Evolutionary conservation across 1,140 invertebrate species (phyloP).

Genomic region (Eurosta solidaginis): DNA sequence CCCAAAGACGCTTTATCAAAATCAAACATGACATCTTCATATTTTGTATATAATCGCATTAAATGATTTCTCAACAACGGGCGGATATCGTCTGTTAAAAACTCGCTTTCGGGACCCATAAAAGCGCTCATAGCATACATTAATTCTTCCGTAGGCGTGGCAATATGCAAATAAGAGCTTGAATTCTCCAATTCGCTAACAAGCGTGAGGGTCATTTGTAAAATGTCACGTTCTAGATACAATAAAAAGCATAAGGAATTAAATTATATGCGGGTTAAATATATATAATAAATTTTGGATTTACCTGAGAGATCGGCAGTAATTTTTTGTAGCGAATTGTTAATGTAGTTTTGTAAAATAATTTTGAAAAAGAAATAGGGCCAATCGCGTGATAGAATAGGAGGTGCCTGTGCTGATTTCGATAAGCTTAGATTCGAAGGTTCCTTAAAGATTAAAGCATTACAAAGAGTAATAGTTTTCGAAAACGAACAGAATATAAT

Average conservation of each 20-base stretch:
- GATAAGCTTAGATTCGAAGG: slow-evolving; percentile 48
- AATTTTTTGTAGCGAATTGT: slow-evolving; percentile 50
- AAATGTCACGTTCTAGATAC: slow-evolving; percentile 46
- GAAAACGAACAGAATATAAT: neutral
- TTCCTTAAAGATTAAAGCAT: slow-evolving; percentile 37
- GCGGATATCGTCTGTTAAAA: slow-evolving; percentile 46
- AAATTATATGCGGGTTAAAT: neutral
- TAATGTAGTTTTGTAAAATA: slow-evolving; percentile 51
- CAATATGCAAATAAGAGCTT: slow-evolving; percentile 44
- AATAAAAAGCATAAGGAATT: slow-evolving; percentile 18
- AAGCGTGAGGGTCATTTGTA: slow-evolving; percentile 53
- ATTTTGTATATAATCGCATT: slow-evolving; percentile 42
- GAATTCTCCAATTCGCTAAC: slow-evolving; percentile 46
- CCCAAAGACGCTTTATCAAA: slow-evolving; percentile 48
- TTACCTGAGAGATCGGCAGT: slow-evolving; percentile 46
- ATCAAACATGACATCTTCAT: slow-evolving; percentile 40
- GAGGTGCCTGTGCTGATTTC: slow-evolving; percentile 35
- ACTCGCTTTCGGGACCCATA: slow-evolving; percentile 53
- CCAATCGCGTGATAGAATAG: slow-evolving; percentile 49
- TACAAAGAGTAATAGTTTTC: neutral
- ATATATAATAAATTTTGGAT: neutral
- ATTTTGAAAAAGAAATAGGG: slow-evolving; percentile 52
- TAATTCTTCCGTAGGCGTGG: slow-evolving; percentile 50
- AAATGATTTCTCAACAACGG: slow-evolving; percentile 41
- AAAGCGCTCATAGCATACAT: slow-evolving; percentile 58